Conservation (phyloP, 1,140 invertebrate species). For the Caerostris extrusa region DNA sequence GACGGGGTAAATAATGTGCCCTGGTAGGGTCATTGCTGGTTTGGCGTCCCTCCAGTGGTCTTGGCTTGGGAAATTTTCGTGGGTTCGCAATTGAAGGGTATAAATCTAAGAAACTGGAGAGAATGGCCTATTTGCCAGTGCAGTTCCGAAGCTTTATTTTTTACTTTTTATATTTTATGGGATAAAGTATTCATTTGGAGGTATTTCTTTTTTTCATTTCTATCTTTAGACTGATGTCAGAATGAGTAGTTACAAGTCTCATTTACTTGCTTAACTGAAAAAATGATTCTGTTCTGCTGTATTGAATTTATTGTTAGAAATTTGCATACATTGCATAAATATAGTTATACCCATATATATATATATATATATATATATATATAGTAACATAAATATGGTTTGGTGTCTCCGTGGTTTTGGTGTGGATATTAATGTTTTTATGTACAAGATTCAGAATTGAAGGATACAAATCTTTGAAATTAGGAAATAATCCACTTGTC, state of each 20-base stretch:
- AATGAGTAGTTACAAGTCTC: neutral
- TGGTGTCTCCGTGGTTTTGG: too few species aligned
- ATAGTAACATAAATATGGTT: too few species aligned
- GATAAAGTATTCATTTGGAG: slow-evolving; percentile 53
- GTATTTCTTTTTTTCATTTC: neutral
- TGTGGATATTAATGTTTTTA: too few species aligned
- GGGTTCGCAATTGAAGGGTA: slow-evolving; percentile 17
- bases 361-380: too few species aligned
- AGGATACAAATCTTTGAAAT: too few species aligned
- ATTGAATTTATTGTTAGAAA: neutral
- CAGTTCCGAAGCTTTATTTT: neutral
- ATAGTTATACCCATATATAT: too few species aligned
- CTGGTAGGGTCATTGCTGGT: slow-evolving; percentile 16
- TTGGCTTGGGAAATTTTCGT: neutral
- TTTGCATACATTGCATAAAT: neutral
- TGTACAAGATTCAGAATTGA: too few species aligned
- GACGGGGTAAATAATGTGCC: slow-evolving; percentile 74
- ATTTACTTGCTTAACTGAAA: neutral
- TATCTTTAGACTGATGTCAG: neutral
- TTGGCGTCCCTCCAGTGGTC: slow-evolving; percentile 51
- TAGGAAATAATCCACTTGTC: too few species aligned
- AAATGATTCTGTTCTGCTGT: neutral
- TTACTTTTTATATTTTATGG: neutral
- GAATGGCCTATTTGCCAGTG: neutral
- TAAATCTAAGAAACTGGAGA: slow-evolving; percentile 72